Conservation (phyloP, 2,797 vertebrate species). For the Schizopygopsis pylzovi region DNA sequence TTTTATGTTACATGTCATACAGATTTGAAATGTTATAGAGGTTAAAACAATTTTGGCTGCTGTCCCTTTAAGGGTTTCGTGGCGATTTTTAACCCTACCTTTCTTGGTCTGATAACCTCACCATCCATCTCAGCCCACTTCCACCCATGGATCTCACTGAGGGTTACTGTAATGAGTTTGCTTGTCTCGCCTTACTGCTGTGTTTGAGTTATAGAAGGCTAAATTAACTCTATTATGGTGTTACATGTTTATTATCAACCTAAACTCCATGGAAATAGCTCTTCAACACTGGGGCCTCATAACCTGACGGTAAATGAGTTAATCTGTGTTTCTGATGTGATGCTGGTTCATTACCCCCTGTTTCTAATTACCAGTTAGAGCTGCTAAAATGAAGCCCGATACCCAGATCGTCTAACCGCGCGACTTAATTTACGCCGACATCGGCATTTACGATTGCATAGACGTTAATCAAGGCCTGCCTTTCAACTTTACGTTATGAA, state of each 20-base stretch:
- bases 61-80: not conserved
- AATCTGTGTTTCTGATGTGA: conserved; percentile 56
- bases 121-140: conserved; percentile 40
- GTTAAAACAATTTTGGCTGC: not conserved
- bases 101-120: not conserved
- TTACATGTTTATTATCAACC: conserved; percentile 37
- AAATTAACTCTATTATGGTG: conserved; percentile 23
- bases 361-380: conserved; percentile 54
- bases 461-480: no score
- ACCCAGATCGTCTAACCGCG: no score
- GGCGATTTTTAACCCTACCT: not conserved
- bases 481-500: no score
- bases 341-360: conserved; percentile 53
- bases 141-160: conserved; percentile 30
- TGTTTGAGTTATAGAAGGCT: conserved; percentile 32
- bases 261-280: conserved; percentile 46
- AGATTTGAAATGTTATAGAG: not conserved
- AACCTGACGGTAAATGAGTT: conserved; percentile 50
- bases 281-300: conserved; percentile 21
- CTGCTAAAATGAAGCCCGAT: no score
- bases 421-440: no score
- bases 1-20: not conserved
- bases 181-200: conserved; percentile 20
- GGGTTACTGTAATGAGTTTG: conserved; percentile 44
- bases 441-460: no score